phyloP scores from a whole-genome alignment of 2,113 vertebrate species.

The Larimichthys crocea region DNA sequence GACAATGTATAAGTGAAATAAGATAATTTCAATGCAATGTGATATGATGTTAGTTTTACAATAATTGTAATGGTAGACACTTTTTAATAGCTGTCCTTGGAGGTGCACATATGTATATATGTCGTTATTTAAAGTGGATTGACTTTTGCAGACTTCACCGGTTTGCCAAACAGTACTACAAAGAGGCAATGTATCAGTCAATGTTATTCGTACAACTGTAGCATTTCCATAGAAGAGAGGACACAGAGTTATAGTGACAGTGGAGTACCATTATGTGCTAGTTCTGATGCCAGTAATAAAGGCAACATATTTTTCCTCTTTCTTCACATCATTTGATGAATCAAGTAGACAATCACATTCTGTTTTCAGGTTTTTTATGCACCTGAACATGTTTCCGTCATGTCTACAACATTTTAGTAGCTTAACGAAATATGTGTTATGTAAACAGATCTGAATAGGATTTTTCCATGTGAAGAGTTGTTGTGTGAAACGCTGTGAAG shows the following conservation, averaged over 20 bases:
- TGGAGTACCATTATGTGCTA: not conserved
- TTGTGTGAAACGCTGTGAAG: not conserved
- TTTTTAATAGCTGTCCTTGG: conserved; percentile 20
- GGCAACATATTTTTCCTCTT: not conserved
- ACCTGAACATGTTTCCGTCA: not conserved
- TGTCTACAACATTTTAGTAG: not conserved
- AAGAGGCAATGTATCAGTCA: conserved; percentile 27
- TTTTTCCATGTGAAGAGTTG: not conserved
- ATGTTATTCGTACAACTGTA: conserved; percentile 12
- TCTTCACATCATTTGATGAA: not conserved
- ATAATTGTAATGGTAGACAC: not conserved
- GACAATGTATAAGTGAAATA: not conserved
- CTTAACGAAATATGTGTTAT: not conserved
- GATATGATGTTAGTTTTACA: too few species aligned
- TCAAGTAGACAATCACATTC: not conserved
- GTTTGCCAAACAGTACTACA: conserved; percentile 19
- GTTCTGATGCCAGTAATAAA: not conserved
- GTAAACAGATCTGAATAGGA: not conserved
- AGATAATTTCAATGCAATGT: too few species aligned
- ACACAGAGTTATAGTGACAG: conserved; percentile 5
- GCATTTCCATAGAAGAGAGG: conserved; percentile 10
- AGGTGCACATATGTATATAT: not conserved
- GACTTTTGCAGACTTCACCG: conserved; percentile 14
- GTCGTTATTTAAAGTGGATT: conserved; percentile 32
- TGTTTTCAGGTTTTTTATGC: not conserved